phyloP scores from a whole-genome alignment of 2,797 vertebrate species.

The Semotilus atromaculatus region DNA sequence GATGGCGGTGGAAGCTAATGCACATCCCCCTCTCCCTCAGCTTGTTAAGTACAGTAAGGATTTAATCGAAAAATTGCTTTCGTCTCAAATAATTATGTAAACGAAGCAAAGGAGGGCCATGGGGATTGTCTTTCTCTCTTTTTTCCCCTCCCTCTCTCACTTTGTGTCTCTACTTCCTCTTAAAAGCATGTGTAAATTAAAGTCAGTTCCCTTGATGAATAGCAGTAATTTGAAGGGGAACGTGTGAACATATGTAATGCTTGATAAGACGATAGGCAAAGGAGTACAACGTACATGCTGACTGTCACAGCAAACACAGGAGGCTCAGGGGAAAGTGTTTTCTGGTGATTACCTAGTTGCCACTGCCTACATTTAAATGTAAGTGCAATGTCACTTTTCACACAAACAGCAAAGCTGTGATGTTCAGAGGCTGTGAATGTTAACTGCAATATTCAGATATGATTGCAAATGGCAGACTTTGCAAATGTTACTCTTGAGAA shows the following conservation, averaged over 20 bases:
- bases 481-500: constrained; percentile 4
- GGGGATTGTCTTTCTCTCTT: constrained; percentile 22
- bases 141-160: neutral
- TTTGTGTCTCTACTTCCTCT: constrained; percentile 30
- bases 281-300: constrained; percentile 7
- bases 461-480: constrained; percentile 9
- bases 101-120: constrained; percentile 40
- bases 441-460: constrained; percentile 27
- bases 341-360: constrained; percentile 28
- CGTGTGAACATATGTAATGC: constrained; percentile 45
- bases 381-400: constrained; percentile 8
- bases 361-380: constrained; percentile 5
- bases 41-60: constrained; percentile 59
- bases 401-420: constrained; percentile 11
- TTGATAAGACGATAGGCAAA: constrained; percentile 44
- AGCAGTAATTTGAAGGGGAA: constrained; percentile 37
- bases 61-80: constrained; percentile 51
- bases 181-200: constrained; percentile 53
- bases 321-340: constrained; percentile 11
- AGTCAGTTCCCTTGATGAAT: constrained; percentile 34
- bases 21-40: constrained; percentile 53
- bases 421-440: constrained; percentile 24
- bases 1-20: constrained; percentile 40
- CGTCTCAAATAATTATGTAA: constrained; percentile 54
- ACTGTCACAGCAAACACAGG: constrained; percentile 8